Evolutionary conservation across 1,140 invertebrate genomes (phyloP).

Genomic region (Apis cerana): DNA sequence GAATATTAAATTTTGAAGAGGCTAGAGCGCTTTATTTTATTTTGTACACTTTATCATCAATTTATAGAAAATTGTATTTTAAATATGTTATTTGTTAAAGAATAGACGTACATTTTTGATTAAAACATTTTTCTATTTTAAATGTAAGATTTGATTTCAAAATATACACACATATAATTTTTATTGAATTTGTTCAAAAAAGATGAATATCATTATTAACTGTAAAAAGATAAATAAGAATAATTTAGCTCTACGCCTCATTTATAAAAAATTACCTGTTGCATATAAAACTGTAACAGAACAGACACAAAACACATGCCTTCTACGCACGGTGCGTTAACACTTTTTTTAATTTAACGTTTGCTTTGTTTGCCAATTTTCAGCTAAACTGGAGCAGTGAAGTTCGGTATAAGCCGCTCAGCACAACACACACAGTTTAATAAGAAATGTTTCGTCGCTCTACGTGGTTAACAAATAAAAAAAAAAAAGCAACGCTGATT

Average conservation of each 20-base stretch:
- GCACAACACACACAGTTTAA: slow-evolving; percentile 65
- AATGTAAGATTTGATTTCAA: background rate
- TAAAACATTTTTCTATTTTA: background rate
- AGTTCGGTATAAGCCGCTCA: slow-evolving; percentile 68
- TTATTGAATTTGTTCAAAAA: background rate
- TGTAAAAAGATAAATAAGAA: background rate
- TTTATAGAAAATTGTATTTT: background rate
- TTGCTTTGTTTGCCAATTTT: slow-evolving; percentile 67
- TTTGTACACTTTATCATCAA: too few relatives aligned
- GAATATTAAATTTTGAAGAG: slow-evolving; percentile 1
- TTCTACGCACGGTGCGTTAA: background rate
- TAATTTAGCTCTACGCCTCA: slow-evolving; percentile 6
- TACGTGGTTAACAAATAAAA: slow-evolving; percentile 69
- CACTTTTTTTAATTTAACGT: slow-evolving; percentile 45
- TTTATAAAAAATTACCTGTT: background rate
- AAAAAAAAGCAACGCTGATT: slow-evolving; percentile 74
- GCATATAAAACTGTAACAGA: background rate
- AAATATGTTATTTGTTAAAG: background rate
- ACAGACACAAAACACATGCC: background rate
- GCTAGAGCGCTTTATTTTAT: background rate
- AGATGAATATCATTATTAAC: background rate
- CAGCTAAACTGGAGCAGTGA: slow-evolving; percentile 78
- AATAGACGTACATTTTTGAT: background rate
- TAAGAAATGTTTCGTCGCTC: slow-evolving; percentile 79
- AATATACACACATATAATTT: background rate